Evolutionary conservation across 2,797 vertebrate species (phyloP).

Genomic region (Phalloptychus januarius): DNA sequence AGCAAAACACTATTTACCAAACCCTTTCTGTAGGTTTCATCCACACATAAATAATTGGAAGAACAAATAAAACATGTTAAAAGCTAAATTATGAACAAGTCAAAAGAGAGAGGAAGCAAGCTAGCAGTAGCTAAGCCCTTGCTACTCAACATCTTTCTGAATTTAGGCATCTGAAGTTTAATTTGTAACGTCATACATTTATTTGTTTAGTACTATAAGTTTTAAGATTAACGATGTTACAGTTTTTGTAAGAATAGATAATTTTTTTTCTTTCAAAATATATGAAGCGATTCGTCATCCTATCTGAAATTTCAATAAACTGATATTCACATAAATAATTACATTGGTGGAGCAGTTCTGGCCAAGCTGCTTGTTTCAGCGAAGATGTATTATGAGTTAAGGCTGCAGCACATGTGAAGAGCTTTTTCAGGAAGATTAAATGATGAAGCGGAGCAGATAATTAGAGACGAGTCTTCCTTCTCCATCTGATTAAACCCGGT

Average conservation of each 20-base stretch:
- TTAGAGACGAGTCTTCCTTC: conserved; percentile 75
- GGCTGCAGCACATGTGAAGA: conserved; percentile 36
- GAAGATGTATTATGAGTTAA: conserved; percentile 41
- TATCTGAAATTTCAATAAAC: conserved; percentile 20
- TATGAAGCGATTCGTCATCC: background rate
- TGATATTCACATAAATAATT: conserved; percentile 43
- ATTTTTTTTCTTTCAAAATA: too few relatives aligned
- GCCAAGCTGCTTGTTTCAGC: conserved; percentile 24
- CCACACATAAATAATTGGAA: background rate
- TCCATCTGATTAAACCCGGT: conserved; percentile 79
- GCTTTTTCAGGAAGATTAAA: conserved; percentile 69
- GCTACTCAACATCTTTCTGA: background rate
- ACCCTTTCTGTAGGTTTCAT: background rate
- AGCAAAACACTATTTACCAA: background rate
- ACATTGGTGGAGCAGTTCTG: conserved; percentile 23
- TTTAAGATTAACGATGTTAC: background rate
- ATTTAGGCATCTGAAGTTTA: background rate
- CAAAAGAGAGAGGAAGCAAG: background rate
- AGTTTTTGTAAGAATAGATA: background rate
- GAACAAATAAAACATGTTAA: background rate
- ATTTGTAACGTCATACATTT: too few relatives aligned
- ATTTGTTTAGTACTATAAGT: too few relatives aligned
- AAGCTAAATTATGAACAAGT: background rate
- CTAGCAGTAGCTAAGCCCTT: background rate
- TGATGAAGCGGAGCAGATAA: conserved; percentile 77